These are phyloP conservation scores for Atlantisia rogersi DNA, from an alignment of 2,113 vertebrate species.

Conservation along the genomic window DNA sequence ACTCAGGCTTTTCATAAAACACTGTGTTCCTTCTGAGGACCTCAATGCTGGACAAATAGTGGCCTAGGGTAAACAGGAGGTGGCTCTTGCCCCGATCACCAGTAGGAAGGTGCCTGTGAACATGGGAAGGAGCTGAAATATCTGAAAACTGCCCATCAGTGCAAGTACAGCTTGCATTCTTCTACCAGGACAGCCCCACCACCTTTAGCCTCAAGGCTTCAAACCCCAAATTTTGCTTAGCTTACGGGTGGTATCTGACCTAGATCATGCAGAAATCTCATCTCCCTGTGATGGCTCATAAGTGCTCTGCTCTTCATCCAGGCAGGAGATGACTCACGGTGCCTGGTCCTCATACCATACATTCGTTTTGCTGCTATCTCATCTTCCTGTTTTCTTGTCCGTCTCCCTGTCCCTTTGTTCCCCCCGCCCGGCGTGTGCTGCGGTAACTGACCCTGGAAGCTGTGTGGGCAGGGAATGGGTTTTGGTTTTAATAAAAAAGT, in stretches of 20 bases:
- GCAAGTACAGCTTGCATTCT: background rate
- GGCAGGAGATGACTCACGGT: background rate
- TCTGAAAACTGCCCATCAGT: background rate
- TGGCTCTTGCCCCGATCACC: background rate
- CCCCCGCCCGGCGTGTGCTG: background rate
- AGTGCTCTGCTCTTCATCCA: background rate
- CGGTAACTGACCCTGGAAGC: background rate
- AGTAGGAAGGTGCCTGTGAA: background rate
- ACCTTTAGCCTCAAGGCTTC: background rate
- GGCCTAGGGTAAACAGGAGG: background rate
- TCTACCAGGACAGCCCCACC: background rate
- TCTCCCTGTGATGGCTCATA: accelerated
- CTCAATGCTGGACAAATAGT: background rate
- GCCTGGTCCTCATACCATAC: background rate
- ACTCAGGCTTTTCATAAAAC: background rate
- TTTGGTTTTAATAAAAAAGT: conserved; percentile 17
- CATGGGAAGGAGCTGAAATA: background rate
- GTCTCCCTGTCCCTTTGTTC: background rate
- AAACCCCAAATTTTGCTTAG: background rate
- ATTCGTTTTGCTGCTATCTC: background rate
- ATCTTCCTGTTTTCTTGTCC: background rate
- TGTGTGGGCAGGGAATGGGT: background rate
- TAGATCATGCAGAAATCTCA: background rate
- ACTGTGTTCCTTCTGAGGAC: background rate
- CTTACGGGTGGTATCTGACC: background rate